Evolutionary conservation across 2,888 invertebrate genomes (phyloP), one percentile per base, ranked within the genome.

Genomic region (Acanthococcus lagerstroemiae): DNA sequence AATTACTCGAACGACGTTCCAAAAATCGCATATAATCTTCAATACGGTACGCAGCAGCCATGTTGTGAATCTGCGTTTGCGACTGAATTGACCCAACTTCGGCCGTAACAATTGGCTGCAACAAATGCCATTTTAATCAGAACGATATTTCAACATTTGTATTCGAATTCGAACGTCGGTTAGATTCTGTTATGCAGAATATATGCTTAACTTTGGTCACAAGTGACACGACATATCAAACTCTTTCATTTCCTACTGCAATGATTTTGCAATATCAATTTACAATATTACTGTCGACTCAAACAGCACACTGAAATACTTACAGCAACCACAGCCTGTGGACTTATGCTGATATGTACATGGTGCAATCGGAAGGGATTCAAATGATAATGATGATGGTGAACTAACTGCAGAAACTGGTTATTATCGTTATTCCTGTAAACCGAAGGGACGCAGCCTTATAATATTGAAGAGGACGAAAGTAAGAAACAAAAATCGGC

Each of bases 311-410:
- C n/a, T n/a, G n/a, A n/a, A n/a, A n/a, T n/a, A 67, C 65, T 60
- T 65, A 69, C 69, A 61, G 67, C 65, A 30, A 69, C 69, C 61
- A 69, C 57, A 61, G 69, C 69, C 3, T 71, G 76, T 0, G 83
- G 82, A 78, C 68, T 79, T 48, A 73, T 72, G 72, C 78, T 78
- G 71, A 85, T 83, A 74, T 84, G 83, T 24, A 84, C 77, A 70
- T 83, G 83, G 70, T 78, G 78, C 72, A 78, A 73, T 67, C 77
- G 74, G 30, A 75, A 74, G 48, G 74, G 74, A 73, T 74, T 30
- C 75, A 74, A 55, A 70, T 81, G 77, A 74, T 85, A 85, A 76
- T 88, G 87, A 73, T 87, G 86, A 80, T 87, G 83, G 75, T 88
- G 88, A 74, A 61, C 50, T 17, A 61, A 37, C 22, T 88, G 87